phyloP scores from a whole-genome alignment of 1,140 invertebrate species.

The Octopus bimaculoides region DNA sequence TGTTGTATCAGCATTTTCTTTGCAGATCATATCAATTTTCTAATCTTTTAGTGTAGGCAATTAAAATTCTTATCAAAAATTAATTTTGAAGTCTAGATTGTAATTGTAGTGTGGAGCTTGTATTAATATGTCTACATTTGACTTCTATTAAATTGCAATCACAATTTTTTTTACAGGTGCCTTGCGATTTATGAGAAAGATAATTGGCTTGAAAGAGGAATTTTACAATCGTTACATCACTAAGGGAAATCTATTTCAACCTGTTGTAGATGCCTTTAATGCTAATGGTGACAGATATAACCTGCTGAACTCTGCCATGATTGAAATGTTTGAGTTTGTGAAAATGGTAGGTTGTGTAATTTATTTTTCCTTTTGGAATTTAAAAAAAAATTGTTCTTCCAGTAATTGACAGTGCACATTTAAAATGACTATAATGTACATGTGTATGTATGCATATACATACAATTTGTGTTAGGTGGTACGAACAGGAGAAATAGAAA shows the following conservation, averaged over 20 bases:
- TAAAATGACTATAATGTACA: no score
- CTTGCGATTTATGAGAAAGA: constrained; percentile 93
- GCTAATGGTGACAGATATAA: constrained; percentile 97
- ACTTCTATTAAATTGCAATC: not conserved
- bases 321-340: constrained; percentile 99
- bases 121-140: not conserved
- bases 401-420: no score
- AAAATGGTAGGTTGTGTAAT: constrained; percentile 46
- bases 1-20: no score
- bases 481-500: no score
- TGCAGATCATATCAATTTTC: no score
- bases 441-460: no score
- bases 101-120: not conserved
- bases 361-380: not conserved
- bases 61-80: not conserved
- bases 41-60: no score
- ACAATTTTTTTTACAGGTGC: constrained; percentile 65
- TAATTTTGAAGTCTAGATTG: not conserved
- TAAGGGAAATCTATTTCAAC: constrained; percentile 91
- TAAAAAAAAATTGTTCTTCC: no score
- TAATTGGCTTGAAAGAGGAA: constrained; percentile 96
- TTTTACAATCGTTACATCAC: constrained; percentile 97
- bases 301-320: constrained; percentile 95
- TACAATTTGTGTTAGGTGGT: no score
- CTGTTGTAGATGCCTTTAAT: constrained; percentile 94